Evolutionary conservation across 2,113 vertebrate genomes (phyloP), one percentile per base, ranked within the genome.

Genomic region (Anguilla japonica): DNA sequence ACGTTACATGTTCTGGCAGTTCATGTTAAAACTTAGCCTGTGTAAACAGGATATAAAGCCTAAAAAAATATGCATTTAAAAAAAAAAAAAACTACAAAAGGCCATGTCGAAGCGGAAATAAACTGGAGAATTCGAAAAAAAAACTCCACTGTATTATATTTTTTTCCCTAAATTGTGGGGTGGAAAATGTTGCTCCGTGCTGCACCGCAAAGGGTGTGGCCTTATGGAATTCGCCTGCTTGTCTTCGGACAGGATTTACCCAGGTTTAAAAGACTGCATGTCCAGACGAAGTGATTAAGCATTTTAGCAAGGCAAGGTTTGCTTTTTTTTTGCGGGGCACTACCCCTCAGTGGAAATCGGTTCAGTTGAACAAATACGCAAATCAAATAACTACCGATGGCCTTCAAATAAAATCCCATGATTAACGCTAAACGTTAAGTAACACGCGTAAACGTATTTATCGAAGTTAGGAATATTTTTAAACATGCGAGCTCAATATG

Each of bases 181-280:
- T 75, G 71, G 71, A 41, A 80, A 80, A 29, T 80, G 79, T 80
- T 80, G 26, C 39, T 29, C 39, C 5, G 20, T 80, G 13, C 3
- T 80, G 5, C 40, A 80, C 50, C 46, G 41, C 63, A 63, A 56
- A 87, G 87, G 87, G 87, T 84, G 87, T 80, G 87, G 87, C 57
- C 83, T 85, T 60, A 15, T 67, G 87, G 86, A 87, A 87, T 87
- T 67, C 79, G 79, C 20, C 82, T 39, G 86, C 41, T 34, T 40
- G 63, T 43, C 43, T 67, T 78, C 86, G 29, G 53, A 63, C 85
- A 85, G 18, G 43, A 53, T 85, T 56, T 53, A 9, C 46, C 46
- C 16, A 85, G 50, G 53, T 85, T 41, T 60, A 80, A 79, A 60
- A 43, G 22, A 75, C 63, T 71, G 22, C n/a, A 34, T 75, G 71